A percentile compares a stretch with the other conserved stretches of the same genome.
These are phyloP conservation scores for Rhabdomys dilectus DNA, from an alignment of 2,113 vertebrate genomes.

Conservation along the genomic window DNA sequence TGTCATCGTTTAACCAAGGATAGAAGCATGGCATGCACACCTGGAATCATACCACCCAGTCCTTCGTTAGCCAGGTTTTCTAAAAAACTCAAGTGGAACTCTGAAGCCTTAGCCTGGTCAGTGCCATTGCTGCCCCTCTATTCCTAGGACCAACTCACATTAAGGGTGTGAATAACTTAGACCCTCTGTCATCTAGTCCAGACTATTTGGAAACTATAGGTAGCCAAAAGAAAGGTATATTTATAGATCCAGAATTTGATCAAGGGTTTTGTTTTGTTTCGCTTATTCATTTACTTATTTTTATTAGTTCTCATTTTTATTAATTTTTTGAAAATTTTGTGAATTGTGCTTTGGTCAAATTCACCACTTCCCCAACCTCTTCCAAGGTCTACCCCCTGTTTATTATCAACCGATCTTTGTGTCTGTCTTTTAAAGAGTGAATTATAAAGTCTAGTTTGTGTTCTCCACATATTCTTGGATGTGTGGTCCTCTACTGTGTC, in stretches of 20 bases:
- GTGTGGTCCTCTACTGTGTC: not conserved
- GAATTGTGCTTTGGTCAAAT: not conserved
- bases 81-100: too few relatives aligned
- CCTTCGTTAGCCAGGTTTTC: not conserved
- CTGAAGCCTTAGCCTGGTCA: not conserved
- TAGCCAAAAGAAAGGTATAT: too few relatives aligned
- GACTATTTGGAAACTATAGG: not conserved
- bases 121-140: not conserved
- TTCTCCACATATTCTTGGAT: too few relatives aligned
- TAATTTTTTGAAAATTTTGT: not conserved
- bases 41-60: not conserved
- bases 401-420: not conserved
- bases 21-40: fast-evolving
- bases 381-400: too few relatives aligned
- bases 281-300: not conserved
- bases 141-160: not conserved
- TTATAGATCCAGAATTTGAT: not conserved
- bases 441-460: not conserved
- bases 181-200: not conserved
- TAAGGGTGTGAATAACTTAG: not conserved
- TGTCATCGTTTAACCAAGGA: not conserved
- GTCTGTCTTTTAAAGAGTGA: not conserved
- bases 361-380: not conserved
- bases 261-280: not conserved
- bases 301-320: not conserved